Base-by-base conservation (phyloP, 2,888 invertebrate genomes). In the Agrotis exclamationis region DNA sequence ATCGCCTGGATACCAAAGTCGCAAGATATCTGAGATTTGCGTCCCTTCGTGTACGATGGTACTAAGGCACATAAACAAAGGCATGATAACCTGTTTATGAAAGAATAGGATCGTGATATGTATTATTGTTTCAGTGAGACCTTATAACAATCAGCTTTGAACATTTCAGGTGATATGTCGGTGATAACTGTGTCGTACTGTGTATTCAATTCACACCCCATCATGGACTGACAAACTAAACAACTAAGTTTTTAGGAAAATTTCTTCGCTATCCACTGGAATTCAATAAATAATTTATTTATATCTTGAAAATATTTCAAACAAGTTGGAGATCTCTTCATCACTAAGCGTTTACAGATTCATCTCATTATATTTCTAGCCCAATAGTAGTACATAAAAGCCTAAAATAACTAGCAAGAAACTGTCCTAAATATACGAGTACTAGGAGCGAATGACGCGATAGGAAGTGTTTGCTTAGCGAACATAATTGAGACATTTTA, bases 401-500 rank as follows among this genome's bases (percentile, higher is more conserved):
- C 33, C 57, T n/a, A 67, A 71, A 67, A 56, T 48, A 82, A 70
- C 57, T 39, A 68, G 64, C 62, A 57, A 72, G 63, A 57, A 64
- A 64, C 63, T 59, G 18, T 63, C 54, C 62, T 62, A 44, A 74
- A 79, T 76, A 33, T 33, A 33, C 7, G 9, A 33, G 64, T 78
- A 84, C 81, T 70, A 82, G 80, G 74, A 76, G 62, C 69, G 76
- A 83, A 81, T 84, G 77, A 83, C 68, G 76, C 64, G 77, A 87
- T 86, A 85, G 86, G 87, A 89, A 86, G 86, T 87, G 85, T 89
- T 90, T 88, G 83, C 85, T 88, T 86, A 86, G 84, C 82, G 85
- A 85, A 85, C 84, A 85, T 91, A 91, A 91, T 91, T 88, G 88
- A 90, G 87, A 86, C 87, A 84, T 89, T 88, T 89, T 86, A 84